Percentiles rank a stretch among this genome's conserved stretches.
phyloP scores from a whole-genome alignment of 2,113 vertebrate species.

The Silurus glanis region DNA sequence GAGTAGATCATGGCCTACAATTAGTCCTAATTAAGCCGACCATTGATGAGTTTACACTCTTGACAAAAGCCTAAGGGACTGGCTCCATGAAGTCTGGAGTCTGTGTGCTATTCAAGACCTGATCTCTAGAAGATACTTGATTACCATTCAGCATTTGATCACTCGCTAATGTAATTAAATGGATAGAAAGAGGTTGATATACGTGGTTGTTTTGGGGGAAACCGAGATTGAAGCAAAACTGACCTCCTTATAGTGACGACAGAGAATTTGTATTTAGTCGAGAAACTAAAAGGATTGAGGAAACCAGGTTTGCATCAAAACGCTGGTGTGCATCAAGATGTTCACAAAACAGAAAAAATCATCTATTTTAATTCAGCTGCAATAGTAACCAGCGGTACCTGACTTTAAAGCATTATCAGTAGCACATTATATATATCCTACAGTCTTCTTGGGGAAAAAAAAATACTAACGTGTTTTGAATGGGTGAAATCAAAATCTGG shows the following conservation, averaged over 20 bases:
- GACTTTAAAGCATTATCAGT: background rate
- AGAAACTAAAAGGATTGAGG: background rate
- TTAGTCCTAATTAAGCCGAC: conserved; percentile 74
- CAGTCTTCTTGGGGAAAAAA: background rate
- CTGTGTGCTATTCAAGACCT: conserved; percentile 56
- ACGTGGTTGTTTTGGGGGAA: background rate
- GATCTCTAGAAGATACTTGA: conserved; percentile 24
- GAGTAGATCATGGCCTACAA: conserved; percentile 79
- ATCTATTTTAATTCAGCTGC: background rate
- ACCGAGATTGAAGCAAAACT: background rate
- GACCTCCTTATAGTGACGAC: background rate
- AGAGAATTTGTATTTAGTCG: background rate
- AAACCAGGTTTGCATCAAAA: background rate
- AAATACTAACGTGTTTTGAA: background rate
- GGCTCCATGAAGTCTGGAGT: conserved; percentile 84
- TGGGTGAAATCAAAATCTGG: conserved; percentile 3
- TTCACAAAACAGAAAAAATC: background rate
- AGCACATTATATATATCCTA: background rate
- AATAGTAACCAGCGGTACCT: background rate
- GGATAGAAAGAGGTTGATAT: background rate
- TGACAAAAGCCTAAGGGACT: conserved; percentile 58
- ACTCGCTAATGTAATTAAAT: conserved; percentile 33
- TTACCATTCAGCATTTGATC: conserved; percentile 13
- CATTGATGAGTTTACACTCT: conserved; percentile 77
- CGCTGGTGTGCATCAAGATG: background rate